These are phyloP conservation scores for Muntiacus muntjak DNA, from an alignment of 2,113 vertebrate species.

Conservation along the genomic window DNA sequence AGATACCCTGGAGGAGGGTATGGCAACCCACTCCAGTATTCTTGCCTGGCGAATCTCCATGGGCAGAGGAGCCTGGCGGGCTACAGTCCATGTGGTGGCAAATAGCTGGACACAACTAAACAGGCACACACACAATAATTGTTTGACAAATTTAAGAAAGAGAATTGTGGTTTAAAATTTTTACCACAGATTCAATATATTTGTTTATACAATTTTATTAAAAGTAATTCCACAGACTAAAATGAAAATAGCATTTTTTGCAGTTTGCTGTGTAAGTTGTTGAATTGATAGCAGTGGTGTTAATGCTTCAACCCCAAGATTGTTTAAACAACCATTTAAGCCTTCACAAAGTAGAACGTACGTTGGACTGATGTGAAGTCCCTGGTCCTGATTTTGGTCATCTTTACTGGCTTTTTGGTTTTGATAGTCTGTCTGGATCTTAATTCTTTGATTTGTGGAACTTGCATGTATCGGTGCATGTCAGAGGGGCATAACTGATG, in stretches of 20 bases:
- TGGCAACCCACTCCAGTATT: background rate
- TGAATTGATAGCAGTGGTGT: background rate
- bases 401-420: background rate
- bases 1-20: background rate
- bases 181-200: background rate
- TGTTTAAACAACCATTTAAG: background rate
- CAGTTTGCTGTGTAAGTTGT: background rate
- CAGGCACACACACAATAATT: background rate
- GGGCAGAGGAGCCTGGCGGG: background rate
- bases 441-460: background rate
- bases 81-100: background rate
- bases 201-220: background rate
- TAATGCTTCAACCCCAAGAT: background rate
- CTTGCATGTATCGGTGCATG: accelerated
- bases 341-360: background rate
- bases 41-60: background rate
- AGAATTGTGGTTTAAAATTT: background rate
- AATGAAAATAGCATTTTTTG: background rate
- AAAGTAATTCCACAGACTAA: background rate
- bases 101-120: background rate
- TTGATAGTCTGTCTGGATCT: background rate
- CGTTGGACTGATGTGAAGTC: background rate
- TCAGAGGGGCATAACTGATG: background rate
- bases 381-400: background rate
- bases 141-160: background rate